Evolutionary conservation across 2,888 invertebrate species (phyloP), one percentile per base, ranked within the genome.

Genomic region (Rhingia campestris): DNA sequence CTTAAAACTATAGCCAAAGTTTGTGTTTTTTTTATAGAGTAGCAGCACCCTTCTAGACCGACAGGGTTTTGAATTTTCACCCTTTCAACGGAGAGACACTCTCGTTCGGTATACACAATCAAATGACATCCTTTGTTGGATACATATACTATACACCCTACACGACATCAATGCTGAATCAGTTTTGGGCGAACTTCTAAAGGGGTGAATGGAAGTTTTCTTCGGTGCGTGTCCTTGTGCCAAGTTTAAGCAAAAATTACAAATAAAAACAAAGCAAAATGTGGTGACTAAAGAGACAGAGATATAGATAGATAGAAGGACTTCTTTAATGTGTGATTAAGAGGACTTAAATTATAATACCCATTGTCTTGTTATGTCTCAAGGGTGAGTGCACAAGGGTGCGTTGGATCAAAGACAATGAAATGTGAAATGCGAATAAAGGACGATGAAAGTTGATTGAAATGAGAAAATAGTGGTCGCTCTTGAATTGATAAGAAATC

Each of bases 331-430:
- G 67, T 79, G 77, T 73, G 73, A 82, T 74, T 74, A 79, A 73
- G 64, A 63, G 69, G 69, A 74, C 63, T 79, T 64, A 79, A 79
- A 79, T 63, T 79, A 79, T 74, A 69, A 67, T 73, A 56, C 47
- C 59, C 67, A 74, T 74, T 73, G 66, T 77, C 66, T 72, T 47
- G 77, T 63, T 9, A 30, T 59, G 79, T 73, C 67, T 82, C 73
- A 82, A 74, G 79, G 79, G 69, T 67, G 73, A 67, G 35, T 63
- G 74, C 37, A 51, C 59, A 64, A 10, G 14, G 66, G 66, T 43
- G 37, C 45, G 32, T 43, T 35, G 43, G 37, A 22, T 37, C 61
- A 32, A 70, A 59, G 43, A 41, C 51, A 35, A 53, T 39, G 64
- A 41, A 41, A 63, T 51, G 22, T 22, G 22, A 22, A 22, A 22